Evolutionary conservation across 2,888 invertebrate species (phyloP).

Genomic region (Rhopalosiphum nymphaeae): DNA sequence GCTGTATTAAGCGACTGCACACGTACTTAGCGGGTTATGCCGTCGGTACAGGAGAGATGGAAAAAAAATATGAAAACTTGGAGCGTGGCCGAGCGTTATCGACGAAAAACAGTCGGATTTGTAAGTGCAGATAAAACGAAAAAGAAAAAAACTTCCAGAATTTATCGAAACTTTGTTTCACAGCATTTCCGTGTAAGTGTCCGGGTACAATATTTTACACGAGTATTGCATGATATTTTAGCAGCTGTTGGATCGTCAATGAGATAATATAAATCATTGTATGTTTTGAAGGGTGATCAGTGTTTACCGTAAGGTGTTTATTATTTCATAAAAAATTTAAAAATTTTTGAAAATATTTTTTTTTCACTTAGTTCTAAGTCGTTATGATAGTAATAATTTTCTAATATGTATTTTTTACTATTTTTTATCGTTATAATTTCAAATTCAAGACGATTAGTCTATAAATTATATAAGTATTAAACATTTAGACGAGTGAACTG

Average conservation of each 20-base stretch:
- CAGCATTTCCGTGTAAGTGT: background rate
- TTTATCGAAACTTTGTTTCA: background rate
- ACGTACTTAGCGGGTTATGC: background rate
- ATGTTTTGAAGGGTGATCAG: background rate
- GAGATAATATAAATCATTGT: background rate
- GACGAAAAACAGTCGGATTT: conserved; percentile 30
- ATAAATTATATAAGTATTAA: no score
- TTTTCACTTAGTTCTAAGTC: no score
- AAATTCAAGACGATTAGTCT: no score
- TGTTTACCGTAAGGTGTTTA: no score
- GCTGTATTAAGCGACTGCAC: background rate
- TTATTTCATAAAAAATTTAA: no score
- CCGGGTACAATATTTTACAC: background rate
- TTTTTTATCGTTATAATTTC: no score
- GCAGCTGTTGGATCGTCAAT: background rate
- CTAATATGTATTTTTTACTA: no score
- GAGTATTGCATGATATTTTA: background rate
- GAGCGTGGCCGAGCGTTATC: conserved; percentile 12
- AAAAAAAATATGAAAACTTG: background rate
- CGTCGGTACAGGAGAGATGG: background rate
- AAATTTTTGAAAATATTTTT: no score
- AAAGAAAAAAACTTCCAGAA: background rate
- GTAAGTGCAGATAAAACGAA: background rate
- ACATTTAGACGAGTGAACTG: no score
- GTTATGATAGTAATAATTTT: no score